Evolutionary conservation across 2,888 invertebrate genomes (phyloP), one percentile per base, ranked within the genome.

Genomic region (Congeria kusceri): DNA sequence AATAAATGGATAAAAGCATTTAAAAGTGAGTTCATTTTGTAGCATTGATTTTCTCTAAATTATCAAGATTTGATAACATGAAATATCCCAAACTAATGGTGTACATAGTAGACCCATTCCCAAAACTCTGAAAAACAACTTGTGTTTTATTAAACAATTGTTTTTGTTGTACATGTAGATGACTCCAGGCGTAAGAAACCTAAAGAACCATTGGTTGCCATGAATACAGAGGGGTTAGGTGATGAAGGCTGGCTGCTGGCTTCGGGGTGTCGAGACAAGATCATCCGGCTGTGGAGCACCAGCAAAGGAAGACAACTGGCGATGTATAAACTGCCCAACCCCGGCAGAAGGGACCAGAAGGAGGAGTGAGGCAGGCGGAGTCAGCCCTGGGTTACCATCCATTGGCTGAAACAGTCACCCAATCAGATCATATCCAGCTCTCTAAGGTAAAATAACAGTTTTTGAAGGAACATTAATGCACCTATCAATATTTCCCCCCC

Each of bases 211-310:
- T 9, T 39, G 39, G 23, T 25, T 9, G 25, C 7, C 15, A 46
- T 32, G n/a, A 47, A 62, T 13, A 39, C 28, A 28, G 64, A 73
- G 29, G 70, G 66, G 7, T 86, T 94, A 79, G 86, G 85, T n/a
- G 47, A 69, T 25, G 77, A 82, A 18, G 89, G 88, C 27, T 88
- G 94, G 93, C 93, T 96, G 28, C 93, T 97, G 79, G 96, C 96
- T 46, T 95, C 96, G 61, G 95, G 96, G 49, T 95, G 95, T 63
- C 95, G 95, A 94, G 95, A 95, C 91, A 95, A 95, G 89, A 94
- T 94, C 86, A 89, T 92, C 69, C 85, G 91, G 66, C 83, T 92
- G 7, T 94, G 93, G 92, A 89, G 88, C 71, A 83, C 86, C 4
- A 72, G 70, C 15, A 86, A 84, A 27, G 91, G 92, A 20, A 88